Percentiles rank a stretch among this genome's conserved stretches.
Conservation (phyloP, 1,140 invertebrate species). For the Argopecten irradians region DNA sequence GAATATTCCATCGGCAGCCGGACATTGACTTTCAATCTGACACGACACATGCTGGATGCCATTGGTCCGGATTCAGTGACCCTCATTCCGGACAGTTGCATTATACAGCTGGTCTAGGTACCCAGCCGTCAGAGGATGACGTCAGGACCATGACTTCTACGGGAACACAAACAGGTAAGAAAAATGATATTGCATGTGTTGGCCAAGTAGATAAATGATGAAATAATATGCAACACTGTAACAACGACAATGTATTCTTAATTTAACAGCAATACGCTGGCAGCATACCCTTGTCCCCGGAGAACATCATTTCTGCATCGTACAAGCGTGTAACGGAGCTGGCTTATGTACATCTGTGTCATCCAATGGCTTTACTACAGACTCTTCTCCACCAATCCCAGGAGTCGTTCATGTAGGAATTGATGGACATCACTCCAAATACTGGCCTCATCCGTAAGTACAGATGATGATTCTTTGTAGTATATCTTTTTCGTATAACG, state of each 20-base stretch:
- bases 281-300: slow-evolving; percentile 42
- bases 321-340: slow-evolving; percentile 55
- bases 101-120: slow-evolving; percentile 45
- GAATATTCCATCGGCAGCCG: neutral
- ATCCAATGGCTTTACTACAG: slow-evolving; percentile 56
- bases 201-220: neutral
- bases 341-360: slow-evolving; percentile 45
- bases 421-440: slow-evolving; percentile 38
- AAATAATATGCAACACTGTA: too few relatives aligned
- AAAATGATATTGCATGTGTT: too few relatives aligned
- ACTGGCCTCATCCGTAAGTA: slow-evolving; percentile 42
- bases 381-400: slow-evolving; percentile 53
- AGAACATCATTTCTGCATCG: slow-evolving; percentile 44
- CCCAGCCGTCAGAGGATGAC: slow-evolving; percentile 34
- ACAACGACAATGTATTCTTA: too few relatives aligned
- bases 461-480: too few relatives aligned
- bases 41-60: neutral
- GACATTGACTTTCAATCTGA: neutral
- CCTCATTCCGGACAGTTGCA: slow-evolving; percentile 40
- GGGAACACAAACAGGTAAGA: slow-evolving; percentile 35
- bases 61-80: slow-evolving; percentile 46
- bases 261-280: slow-evolving; percentile 45
- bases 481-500: too few relatives aligned
- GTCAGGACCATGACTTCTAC: slow-evolving; percentile 26
- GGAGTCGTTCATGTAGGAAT: slow-evolving; percentile 51